phyloP scores from a whole-genome alignment of 2,113 vertebrate genomes.

The Dicaeum eximium region DNA sequence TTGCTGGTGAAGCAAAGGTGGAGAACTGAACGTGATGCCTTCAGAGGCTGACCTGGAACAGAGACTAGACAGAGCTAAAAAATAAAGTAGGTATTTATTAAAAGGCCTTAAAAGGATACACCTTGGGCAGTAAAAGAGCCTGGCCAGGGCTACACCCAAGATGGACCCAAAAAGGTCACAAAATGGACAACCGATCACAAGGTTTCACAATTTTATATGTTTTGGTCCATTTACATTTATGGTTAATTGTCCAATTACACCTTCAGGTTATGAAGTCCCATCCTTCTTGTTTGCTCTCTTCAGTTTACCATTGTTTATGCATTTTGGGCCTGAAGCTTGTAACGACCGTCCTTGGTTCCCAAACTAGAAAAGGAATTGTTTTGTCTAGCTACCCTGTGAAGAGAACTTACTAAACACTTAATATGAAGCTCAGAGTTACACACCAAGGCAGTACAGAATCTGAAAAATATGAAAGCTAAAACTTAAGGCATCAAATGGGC shows the following conservation, averaged over 20 bases:
- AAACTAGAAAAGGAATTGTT: neutral
- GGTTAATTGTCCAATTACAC: neutral
- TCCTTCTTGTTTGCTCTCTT: neutral
- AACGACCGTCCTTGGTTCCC: neutral
- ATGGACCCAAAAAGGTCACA: neutral
- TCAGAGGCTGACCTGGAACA: neutral
- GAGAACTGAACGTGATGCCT: neutral
- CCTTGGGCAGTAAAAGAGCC: neutral
- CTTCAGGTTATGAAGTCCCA: neutral
- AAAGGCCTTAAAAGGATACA: neutral
- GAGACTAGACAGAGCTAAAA: neutral
- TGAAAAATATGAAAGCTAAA: neutral
- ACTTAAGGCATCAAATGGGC: neutral
- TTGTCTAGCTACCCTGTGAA: neutral
- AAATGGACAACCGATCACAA: neutral
- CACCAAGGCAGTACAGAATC: neutral
- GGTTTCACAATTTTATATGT: neutral
- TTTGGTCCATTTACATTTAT: neutral
- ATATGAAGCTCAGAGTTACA: neutral
- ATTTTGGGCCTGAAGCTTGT: neutral
- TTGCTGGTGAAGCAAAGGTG: neutral
- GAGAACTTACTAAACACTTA: neutral
- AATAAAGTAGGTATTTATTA: neutral
- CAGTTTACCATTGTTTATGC: neutral
- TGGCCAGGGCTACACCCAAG: neutral